Percentiles rank a stretch among this genome's conserved stretches.
phyloP scores from a whole-genome alignment of 2,888 invertebrate species.

The Tyria jacobaeae region DNA sequence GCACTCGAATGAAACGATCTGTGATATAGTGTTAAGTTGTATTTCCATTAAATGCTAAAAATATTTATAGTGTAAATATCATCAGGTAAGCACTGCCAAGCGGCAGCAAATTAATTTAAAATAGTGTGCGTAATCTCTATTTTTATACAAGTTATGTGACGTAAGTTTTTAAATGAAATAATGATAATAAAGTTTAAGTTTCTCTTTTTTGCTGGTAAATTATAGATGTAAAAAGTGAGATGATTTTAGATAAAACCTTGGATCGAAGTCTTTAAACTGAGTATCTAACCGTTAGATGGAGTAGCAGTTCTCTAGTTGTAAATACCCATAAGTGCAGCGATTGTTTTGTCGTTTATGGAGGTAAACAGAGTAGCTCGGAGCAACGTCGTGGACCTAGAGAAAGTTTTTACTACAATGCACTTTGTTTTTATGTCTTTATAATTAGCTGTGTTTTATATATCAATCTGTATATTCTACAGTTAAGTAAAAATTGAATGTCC shows the following conservation, averaged over 20 bases:
- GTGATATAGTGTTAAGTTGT: constrained; percentile 84
- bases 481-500: not conserved
- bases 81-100: constrained; percentile 62
- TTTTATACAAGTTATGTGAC: constrained; percentile 49
- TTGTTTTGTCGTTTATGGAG: constrained; percentile 63
- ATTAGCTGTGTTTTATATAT: not conserved
- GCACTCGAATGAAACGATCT: constrained; percentile 76
- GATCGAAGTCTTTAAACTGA: not conserved
- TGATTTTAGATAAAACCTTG: not conserved
- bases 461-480: not conserved
- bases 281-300: not conserved
- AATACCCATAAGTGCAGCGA: constrained; percentile 43
- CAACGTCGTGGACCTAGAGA: constrained; percentile 61
- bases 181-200: too few species aligned
- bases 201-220: constrained; percentile 1
- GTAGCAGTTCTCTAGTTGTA: constrained; percentile 26
- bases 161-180: constrained; percentile 47
- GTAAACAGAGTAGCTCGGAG: constrained; percentile 57
- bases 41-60: constrained; percentile 63
- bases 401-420: constrained; percentile 60
- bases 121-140: constrained; percentile 58
- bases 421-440: constrained; percentile 32
- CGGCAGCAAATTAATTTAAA: constrained; percentile 29
- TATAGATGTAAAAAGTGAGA: not conserved
- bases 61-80: constrained; percentile 55